Base-by-base conservation (phyloP, 2,797 vertebrate genomes). In the Gymnoscopelus microlampas region DNA sequence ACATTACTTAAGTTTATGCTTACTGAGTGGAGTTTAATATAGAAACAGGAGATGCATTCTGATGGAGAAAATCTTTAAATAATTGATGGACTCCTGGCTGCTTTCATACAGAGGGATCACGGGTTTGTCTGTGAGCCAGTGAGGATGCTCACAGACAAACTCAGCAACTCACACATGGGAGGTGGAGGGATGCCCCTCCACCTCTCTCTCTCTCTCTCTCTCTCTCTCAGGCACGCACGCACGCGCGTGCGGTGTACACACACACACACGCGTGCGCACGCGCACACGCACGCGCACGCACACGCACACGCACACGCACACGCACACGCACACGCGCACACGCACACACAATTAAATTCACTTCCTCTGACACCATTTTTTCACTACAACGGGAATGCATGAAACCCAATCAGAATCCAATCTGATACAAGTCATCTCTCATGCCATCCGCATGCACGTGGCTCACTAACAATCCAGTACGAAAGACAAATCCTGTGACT, bases 31-130 rank as follows among this genome's bases (percentile, higher is more conserved):
- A 80, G 89, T 91, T 92, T 87, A 90, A 91, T 90, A 92, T 92
- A 94, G 93, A 93, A 93, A 91, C 90, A 85, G 76, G 81, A 90
- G 87, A 89, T 71, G 88, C 89, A 87, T 91, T 91, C 87, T 90
- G 89, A 90, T 87, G 85, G 90, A 89, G 85, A 87, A 89, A 88
- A 88, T 74, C 77, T 90, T 87, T 95, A 93, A 94, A 95, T 95
- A 92, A 94, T 95, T 91, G 84, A 94, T 94, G 88, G 91, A 87
- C 84, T 85, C 84, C 91, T 87, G 90, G 90, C 87, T 90, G 88
- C 87, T 88, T 91, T 92, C 87, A 85, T 87, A 80, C 70, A 75
- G 82, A 79, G 85, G 81, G 83, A 85, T 84, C 78, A 66, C 54
- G 32, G 59, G 83, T 88, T 85, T 79, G 74, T 84, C 81, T 85